A percentile compares a stretch with the other conserved stretches of the same genome.
These are phyloP conservation scores for Tryphoninae sp. DNA, from an alignment of 2,888 invertebrate species.

Conservation along the genomic window DNA sequence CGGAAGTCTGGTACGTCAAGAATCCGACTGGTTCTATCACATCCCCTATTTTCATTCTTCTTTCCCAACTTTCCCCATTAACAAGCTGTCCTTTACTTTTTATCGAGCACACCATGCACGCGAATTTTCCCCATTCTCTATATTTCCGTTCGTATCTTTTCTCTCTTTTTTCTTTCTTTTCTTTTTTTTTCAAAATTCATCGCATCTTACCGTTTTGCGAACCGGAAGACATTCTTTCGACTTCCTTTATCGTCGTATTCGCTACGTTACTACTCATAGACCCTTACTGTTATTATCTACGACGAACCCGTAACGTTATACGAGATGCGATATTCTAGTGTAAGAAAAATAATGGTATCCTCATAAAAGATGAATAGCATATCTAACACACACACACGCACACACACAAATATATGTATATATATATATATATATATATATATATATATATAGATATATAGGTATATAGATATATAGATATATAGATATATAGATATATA, in stretches of 20 bases:
- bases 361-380: conserved; percentile 42
- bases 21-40: background rate
- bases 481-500: no score
- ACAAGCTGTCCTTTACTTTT: conserved; percentile 9
- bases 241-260: background rate
- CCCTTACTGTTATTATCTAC: conserved; percentile 22
- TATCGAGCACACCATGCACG: background rate
- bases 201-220: background rate
- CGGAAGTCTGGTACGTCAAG: background rate
- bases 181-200: background rate
- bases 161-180: background rate
- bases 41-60: background rate
- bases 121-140: no score
- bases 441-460: background rate
- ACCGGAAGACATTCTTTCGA: conserved; percentile 10
- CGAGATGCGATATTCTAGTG: conserved; percentile 25
- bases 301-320: conserved; percentile 11
- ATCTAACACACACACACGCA: no score
- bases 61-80: conserved; percentile 19
- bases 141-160: no score
- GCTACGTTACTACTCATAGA: conserved; percentile 18
- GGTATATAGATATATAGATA: no score
- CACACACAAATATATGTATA: no score
- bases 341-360: conserved; percentile 43
- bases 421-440: background rate